These are phyloP conservation scores for Coccyzus lansbergi DNA, from an alignment of 2,797 vertebrate genomes.

Conservation along the genomic window DNA sequence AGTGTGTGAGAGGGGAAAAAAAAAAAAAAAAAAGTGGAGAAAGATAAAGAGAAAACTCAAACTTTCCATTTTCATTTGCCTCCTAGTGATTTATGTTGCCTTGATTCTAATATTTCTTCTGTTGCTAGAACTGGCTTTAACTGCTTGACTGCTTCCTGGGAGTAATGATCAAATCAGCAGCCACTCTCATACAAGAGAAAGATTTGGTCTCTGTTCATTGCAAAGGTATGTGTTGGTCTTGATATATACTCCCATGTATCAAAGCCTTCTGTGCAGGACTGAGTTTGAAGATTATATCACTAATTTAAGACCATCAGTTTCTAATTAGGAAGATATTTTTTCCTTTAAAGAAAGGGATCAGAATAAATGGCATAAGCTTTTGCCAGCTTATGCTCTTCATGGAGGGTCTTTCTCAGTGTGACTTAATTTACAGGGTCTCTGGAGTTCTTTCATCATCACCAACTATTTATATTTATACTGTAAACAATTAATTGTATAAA, in stretches of 20 bases:
- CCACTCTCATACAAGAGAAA: neutral
- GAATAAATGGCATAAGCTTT: neutral
- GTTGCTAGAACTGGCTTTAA: neutral
- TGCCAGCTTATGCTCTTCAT: neutral
- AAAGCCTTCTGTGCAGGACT: neutral
- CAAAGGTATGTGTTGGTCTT: neutral
- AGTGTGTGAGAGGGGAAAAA: neutral
- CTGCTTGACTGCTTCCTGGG: neutral
- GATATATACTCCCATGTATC: neutral
- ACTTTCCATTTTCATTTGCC: neutral
- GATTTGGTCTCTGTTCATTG: neutral
- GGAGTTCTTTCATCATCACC: neutral
- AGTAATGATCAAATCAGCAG: neutral
- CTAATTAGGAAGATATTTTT: constrained; percentile 5
- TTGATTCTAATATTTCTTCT: neutral
- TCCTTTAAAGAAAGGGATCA: neutral
- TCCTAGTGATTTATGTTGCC: neutral
- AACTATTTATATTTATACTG: constrained; percentile 28
- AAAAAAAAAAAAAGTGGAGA: neutral
- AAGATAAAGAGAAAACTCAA: neutral
- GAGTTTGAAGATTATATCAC: neutral
- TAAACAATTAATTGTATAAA: constrained; percentile 40
- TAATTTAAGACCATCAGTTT: neutral
- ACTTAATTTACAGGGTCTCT: neutral
- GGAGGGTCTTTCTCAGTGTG: neutral